Evolutionary conservation across 2,888 invertebrate species (phyloP).

Genomic region (Silvanus unidentatus): DNA sequence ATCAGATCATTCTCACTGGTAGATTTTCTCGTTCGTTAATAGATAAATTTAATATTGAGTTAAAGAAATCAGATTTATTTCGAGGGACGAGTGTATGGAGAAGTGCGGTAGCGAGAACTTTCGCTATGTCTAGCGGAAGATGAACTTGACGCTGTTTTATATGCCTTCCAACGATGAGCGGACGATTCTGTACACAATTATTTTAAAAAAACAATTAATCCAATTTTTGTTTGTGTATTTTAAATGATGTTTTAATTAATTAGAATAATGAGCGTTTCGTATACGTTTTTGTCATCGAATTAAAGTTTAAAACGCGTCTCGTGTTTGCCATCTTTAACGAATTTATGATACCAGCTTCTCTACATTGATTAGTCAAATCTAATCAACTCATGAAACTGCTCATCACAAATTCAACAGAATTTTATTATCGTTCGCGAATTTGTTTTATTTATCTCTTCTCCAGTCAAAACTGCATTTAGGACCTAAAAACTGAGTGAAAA

Average conservation of each 20-base stretch:
- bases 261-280: slow-evolving; percentile 5
- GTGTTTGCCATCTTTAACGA: no score
- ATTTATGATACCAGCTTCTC: no score
- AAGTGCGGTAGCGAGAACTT: slow-evolving; percentile 53
- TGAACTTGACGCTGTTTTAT: slow-evolving; percentile 50
- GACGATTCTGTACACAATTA: slow-evolving; percentile 45
- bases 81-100: slow-evolving; percentile 54
- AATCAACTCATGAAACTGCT: background rate
- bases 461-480: no score
- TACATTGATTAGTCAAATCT: background rate
- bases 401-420: background rate
- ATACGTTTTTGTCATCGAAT: background rate
- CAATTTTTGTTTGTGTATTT: slow-evolving; percentile 10
- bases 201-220: slow-evolving; percentile 6
- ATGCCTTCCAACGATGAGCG: slow-evolving; percentile 54
- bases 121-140: slow-evolving; percentile 47
- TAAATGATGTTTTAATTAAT: slow-evolving; percentile 13
- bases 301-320: background rate
- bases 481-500: slow-evolving; percentile 6
- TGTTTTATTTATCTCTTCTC: no score
- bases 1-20: no score
- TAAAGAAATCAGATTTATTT: slow-evolving; percentile 50
- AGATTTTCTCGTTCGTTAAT: no score
- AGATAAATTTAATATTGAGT: no score
- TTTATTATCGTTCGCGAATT: background rate